Evolutionary conservation across 2,113 vertebrate genomes (phyloP).

Genomic region (Cynopterus brachyotis): DNA sequence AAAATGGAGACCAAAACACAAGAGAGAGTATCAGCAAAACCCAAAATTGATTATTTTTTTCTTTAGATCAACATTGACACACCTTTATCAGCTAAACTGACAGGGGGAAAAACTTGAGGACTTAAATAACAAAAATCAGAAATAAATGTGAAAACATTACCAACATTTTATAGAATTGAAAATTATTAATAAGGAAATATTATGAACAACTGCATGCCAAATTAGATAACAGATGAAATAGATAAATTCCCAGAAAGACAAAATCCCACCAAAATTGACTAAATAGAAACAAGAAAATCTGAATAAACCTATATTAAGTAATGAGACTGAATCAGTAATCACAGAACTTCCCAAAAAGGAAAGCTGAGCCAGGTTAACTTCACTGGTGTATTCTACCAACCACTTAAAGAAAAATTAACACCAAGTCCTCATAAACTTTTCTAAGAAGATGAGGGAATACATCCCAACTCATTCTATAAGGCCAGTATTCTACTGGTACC

Average conservation of each 20-base stretch:
- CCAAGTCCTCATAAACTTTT: not conserved
- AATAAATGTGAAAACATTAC: not conserved
- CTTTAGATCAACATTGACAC: not conserved
- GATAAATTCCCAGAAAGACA: not conserved
- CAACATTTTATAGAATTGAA: not conserved
- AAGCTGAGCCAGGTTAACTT: not conserved
- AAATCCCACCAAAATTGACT: not conserved
- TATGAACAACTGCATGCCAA: not conserved
- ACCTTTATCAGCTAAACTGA: not conserved
- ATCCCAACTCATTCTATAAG: not conserved
- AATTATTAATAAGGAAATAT: not conserved
- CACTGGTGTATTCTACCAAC: not conserved
- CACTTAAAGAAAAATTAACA: not conserved
- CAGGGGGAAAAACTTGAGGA: not conserved
- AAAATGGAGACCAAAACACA: not conserved
- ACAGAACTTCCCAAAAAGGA: not conserved
- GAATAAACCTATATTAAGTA: not conserved
- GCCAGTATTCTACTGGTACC: not conserved
- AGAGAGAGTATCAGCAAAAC: not conserved
- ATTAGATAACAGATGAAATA: not conserved
- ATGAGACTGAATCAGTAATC: not conserved
- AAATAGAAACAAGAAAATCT: not conserved
- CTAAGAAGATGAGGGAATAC: not conserved
- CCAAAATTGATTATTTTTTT: not conserved
- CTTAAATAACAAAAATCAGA: slow-evolving; percentile 2